phyloP scores from a whole-genome alignment of 2,797 vertebrate genomes.

The Acridotheres tristis region DNA sequence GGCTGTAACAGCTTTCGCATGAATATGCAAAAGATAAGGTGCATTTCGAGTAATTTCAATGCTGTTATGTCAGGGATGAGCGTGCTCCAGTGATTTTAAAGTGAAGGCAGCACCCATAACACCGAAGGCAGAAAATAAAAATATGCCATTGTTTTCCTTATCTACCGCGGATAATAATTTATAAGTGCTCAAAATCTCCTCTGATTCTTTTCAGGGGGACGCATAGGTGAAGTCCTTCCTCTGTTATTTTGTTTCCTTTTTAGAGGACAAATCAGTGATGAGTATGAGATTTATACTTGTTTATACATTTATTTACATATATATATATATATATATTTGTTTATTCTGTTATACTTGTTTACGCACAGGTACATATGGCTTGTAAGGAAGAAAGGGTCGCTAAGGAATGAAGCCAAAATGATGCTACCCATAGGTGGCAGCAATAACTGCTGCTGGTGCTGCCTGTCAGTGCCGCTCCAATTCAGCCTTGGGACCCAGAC shows the following conservation, averaged over 20 bases:
- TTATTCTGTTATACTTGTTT: background rate
- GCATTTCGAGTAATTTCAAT: background rate
- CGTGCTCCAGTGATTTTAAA: background rate
- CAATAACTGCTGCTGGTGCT: slow-evolving; percentile 25
- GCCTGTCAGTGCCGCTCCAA: background rate
- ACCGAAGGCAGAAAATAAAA: background rate
- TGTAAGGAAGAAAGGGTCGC: background rate
- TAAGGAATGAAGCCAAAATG: background rate
- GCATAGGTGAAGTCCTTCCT: background rate
- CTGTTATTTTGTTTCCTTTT: background rate
- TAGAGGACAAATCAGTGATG: background rate
- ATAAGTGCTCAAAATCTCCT: background rate
- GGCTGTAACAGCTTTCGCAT: background rate
- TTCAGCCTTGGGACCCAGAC: background rate
- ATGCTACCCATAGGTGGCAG: slow-evolving; percentile 65
- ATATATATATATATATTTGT: no score
- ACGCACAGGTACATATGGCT: background rate
- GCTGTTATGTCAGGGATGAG: background rate
- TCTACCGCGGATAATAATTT: background rate
- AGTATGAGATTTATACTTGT: background rate
- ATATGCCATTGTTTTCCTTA: background rate
- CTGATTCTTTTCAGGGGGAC: background rate
- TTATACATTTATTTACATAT: background rate
- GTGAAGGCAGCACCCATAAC: background rate
- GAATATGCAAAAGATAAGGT: background rate